Percentiles rank a stretch among this genome's conserved stretches.
Evolutionary conservation across 2,113 vertebrate genomes (phyloP).

Genomic region (Lagenorhynchus albirostris): DNA sequence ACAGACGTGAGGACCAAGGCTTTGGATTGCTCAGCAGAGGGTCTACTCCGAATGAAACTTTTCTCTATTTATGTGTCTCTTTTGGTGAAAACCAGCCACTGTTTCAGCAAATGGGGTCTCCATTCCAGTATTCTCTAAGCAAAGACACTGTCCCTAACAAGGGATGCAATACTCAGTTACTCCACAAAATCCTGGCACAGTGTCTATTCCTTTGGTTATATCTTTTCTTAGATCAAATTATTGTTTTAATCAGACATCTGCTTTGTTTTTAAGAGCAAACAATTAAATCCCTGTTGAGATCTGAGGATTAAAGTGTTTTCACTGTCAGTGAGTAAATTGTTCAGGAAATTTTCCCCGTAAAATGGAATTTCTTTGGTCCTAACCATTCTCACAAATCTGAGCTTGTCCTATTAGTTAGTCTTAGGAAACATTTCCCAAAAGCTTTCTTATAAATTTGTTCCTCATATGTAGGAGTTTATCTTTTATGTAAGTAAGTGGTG

Average conservation of each 20-base stretch:
- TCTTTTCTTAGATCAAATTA: conserved; percentile 23
- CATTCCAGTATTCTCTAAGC: background rate
- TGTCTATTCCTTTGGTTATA: background rate
- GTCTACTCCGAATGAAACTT: background rate
- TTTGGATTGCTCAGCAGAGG: background rate
- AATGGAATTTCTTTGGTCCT: background rate
- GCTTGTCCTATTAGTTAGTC: background rate
- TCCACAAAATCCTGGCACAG: background rate
- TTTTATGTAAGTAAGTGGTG: background rate
- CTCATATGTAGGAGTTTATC: background rate
- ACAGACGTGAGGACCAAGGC: background rate
- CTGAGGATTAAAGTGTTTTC: background rate
- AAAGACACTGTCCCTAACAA: background rate
- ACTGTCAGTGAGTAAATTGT: background rate
- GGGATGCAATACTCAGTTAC: background rate
- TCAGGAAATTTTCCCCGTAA: background rate
- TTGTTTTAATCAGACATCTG: conserved; percentile 40
- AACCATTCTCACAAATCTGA: background rate
- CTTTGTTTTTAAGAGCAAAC: background rate
- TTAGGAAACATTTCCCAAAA: background rate
- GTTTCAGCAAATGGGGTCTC: background rate
- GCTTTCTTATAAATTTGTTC: background rate
- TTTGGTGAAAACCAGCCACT: background rate
- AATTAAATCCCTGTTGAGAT: background rate
- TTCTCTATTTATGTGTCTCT: background rate